These are phyloP conservation scores for Diarsia dahlii DNA, from an alignment of 2,888 invertebrate species.

Conservation along the genomic window DNA sequence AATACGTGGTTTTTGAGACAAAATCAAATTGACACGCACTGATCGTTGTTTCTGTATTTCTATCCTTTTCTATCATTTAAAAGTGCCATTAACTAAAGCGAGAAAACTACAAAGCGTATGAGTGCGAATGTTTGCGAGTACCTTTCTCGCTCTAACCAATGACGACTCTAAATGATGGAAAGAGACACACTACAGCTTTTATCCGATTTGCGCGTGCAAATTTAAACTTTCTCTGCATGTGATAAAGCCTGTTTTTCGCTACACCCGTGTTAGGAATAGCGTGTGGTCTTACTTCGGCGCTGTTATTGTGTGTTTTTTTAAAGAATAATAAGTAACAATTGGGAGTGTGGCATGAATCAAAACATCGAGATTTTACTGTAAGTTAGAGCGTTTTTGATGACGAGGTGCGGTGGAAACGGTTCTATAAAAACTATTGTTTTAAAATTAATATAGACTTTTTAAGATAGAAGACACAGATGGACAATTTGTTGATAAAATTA, in stretches of 20 bases:
- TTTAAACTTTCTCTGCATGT: slow-evolving; percentile 16
- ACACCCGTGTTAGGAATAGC: slow-evolving; percentile 57
- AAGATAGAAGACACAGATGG: neutral
- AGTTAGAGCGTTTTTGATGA: slow-evolving; percentile 54
- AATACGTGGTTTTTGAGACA: slow-evolving; percentile 1
- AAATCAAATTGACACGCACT: slow-evolving; percentile 7
- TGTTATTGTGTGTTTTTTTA: slow-evolving; percentile 63
- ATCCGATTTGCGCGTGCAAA: neutral
- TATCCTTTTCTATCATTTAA: slow-evolving; percentile 2
- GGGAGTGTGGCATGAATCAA: slow-evolving; percentile 77
- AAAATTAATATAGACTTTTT: neutral
- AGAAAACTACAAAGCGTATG: slow-evolving; percentile 25
- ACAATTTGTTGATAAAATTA: no score
- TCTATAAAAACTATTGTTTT: neutral
- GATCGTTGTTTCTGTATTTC: neutral
- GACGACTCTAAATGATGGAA: neutral
- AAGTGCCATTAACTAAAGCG: slow-evolving; percentile 5
- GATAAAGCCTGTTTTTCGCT: slow-evolving; percentile 48
- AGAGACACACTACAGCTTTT: neutral
- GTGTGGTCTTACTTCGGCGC: slow-evolving; percentile 57
- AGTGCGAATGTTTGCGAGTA: slow-evolving; percentile 14
- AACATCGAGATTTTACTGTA: slow-evolving; percentile 81
- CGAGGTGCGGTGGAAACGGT: slow-evolving; percentile 6
- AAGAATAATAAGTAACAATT: slow-evolving; percentile 68
- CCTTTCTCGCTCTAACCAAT: slow-evolving; percentile 7